Evolutionary conservation across 2,888 invertebrate species (phyloP).

Genomic region (Hoplodrina ambigua): DNA sequence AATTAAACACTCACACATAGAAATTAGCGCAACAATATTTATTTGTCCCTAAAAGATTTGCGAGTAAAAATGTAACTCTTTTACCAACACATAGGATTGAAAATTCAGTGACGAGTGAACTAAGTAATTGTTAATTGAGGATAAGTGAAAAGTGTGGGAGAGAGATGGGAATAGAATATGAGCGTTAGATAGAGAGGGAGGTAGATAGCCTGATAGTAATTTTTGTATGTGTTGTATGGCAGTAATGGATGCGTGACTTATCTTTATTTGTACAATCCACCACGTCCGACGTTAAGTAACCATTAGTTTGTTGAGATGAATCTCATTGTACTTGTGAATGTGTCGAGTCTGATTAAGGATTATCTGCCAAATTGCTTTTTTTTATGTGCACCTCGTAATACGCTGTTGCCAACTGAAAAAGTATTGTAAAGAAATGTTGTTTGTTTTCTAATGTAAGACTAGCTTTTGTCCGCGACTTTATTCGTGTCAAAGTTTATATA

Average conservation of each 20-base stretch:
- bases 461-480: background rate
- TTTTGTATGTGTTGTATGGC: slow-evolving; percentile 57
- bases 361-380: slow-evolving; percentile 34
- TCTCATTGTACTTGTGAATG: slow-evolving; percentile 48
- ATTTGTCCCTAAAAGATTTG: slow-evolving; percentile 26
- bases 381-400: slow-evolving; percentile 1
- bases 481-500: too few species aligned
- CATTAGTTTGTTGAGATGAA: slow-evolving; percentile 56
- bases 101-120: slow-evolving; percentile 29
- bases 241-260: slow-evolving; percentile 65
- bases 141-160: slow-evolving; percentile 69
- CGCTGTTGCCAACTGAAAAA: slow-evolving; percentile 10
- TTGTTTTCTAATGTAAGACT: background rate
- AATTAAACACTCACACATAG: slow-evolving; percentile 82
- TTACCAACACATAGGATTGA: slow-evolving; percentile 17
- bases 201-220: slow-evolving; percentile 48
- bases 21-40: slow-evolving; percentile 49
- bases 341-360: slow-evolving; percentile 39
- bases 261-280: slow-evolving; percentile 65
- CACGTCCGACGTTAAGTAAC: slow-evolving; percentile 55
- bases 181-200: slow-evolving; percentile 65
- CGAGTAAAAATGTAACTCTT: slow-evolving; percentile 37
- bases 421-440: background rate
- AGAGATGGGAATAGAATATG: slow-evolving; percentile 57
- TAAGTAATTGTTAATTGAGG: slow-evolving; percentile 65